Evolutionary conservation across 2,113 vertebrate species (phyloP).

Genomic region (Mesembrinibis cayennensis): DNA sequence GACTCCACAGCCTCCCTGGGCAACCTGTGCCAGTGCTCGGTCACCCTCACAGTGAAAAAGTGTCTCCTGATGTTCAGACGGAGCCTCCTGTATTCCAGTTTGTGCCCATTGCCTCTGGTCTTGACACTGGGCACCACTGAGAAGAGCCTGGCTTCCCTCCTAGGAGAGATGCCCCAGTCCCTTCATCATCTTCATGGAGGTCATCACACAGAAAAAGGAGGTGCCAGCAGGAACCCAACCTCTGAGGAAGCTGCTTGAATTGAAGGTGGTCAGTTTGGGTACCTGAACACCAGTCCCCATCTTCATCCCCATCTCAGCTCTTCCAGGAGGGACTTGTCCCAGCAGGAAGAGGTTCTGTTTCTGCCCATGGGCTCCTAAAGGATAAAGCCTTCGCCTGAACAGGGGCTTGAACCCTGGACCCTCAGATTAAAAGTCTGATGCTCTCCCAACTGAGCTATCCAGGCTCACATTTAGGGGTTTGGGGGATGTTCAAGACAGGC

Average conservation of each 20-base stretch:
- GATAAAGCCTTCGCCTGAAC: neutral
- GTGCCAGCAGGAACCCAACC: rapidly evolving
- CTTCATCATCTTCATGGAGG: neutral
- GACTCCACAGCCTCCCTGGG: no score
- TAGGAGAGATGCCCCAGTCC: neutral
- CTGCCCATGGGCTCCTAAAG: neutral
- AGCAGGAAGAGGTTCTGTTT: rapidly evolving
- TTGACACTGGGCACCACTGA: neutral
- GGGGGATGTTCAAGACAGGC: rapidly evolving
- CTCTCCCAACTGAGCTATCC: slow-evolving; percentile 57
- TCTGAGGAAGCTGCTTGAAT: no score
- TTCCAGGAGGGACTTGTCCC: neutral
- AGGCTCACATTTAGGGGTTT: rapidly evolving
- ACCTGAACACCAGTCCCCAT: neutral
- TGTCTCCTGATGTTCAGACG: neutral
- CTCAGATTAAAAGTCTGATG: slow-evolving; percentile 64
- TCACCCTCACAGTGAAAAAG: neutral
- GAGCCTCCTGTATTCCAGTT: neutral
- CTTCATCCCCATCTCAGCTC: rapidly evolving
- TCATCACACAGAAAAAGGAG: neutral
- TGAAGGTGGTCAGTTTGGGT: no score
- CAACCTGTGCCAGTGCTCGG: no score
- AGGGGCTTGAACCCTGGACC: slow-evolving; percentile 52
- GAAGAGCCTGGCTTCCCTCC: neutral
- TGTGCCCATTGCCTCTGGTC: neutral